phyloP scores from a whole-genome alignment of 2,113 vertebrate genomes.

The Hucho hucho region DNA sequence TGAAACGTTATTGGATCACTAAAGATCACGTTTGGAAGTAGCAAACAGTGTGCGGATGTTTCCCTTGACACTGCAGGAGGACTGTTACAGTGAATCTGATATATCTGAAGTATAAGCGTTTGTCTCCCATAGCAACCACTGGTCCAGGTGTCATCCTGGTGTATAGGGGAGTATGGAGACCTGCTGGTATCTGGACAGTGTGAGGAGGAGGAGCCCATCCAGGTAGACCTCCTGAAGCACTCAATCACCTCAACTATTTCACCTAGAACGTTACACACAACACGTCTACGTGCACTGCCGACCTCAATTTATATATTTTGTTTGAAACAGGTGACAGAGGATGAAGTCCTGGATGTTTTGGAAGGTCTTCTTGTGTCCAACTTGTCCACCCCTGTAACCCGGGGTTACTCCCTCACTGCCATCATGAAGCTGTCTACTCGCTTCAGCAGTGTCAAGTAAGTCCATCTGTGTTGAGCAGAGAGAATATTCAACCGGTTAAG shows the following conservation, averaged over 20 bases:
- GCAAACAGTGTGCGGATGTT: no score
- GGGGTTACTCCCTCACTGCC: constrained; percentile 94
- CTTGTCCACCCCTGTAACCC: constrained; percentile 91
- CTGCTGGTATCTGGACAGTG: constrained; percentile 95
- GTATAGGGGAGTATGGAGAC: constrained; percentile 98
- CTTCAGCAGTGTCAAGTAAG: constrained; percentile 96
- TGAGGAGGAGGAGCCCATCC: constrained; percentile 97
- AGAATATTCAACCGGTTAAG: not conserved
- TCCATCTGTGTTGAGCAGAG: constrained; percentile 17
- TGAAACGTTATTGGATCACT: no score
- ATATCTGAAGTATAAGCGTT: not conserved
- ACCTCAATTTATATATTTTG: not conserved
- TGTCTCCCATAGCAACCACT: constrained; percentile 86
- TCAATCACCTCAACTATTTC: no score
- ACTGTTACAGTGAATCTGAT: not conserved
- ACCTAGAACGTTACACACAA: not conserved
- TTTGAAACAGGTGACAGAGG: constrained; percentile 86
- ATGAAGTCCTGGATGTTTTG: constrained; percentile 97
- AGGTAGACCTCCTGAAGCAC: constrained; percentile 72
- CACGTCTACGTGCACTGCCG: not conserved
- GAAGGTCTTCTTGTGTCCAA: constrained; percentile 97
- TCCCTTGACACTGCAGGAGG: no score
- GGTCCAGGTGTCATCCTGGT: constrained; percentile 98
- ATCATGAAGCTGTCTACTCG: constrained; percentile 99
- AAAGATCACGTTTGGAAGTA: no score